These are phyloP conservation scores for Pelodiscus sinensis DNA, from an alignment of 2,113 vertebrate genomes.

Conservation along the genomic window DNA sequence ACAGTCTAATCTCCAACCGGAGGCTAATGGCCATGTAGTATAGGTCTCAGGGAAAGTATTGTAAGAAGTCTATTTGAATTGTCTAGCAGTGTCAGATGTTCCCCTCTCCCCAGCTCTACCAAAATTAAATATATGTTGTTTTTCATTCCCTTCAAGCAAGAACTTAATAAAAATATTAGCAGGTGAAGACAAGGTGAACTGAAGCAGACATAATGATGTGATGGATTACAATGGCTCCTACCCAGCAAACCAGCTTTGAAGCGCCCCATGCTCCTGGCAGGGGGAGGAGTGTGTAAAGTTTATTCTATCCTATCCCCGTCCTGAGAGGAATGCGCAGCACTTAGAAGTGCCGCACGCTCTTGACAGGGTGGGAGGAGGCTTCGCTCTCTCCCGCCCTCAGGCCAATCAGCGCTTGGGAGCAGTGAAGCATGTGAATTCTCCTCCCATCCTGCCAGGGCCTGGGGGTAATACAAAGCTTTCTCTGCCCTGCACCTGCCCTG, in stretches of 20 bases:
- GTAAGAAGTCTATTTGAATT: not conserved
- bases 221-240: not conserved
- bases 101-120: not conserved
- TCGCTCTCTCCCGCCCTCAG: no score
- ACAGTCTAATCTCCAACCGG: not conserved
- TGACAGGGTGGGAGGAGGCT: no score
- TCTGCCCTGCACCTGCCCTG: no score
- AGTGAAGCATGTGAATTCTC: no score
- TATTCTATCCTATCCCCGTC: no score
- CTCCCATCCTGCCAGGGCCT: no score
- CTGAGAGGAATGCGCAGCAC: no score
- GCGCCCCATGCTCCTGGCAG: no score
- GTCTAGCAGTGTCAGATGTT: not conserved
- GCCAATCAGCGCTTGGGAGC: no score
- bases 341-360: no score
- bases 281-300: no score
- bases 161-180: not conserved
- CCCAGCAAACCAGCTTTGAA: not conserved
- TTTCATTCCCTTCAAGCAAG: not conserved
- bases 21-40: not conserved
- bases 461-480: no score
- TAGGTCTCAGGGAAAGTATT: not conserved
- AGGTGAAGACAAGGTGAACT: not conserved
- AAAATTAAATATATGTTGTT: not conserved
- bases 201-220: not conserved